phyloP scores from a whole-genome alignment of 1,140 invertebrate genomes.

The Drosophila auraria region DNA sequence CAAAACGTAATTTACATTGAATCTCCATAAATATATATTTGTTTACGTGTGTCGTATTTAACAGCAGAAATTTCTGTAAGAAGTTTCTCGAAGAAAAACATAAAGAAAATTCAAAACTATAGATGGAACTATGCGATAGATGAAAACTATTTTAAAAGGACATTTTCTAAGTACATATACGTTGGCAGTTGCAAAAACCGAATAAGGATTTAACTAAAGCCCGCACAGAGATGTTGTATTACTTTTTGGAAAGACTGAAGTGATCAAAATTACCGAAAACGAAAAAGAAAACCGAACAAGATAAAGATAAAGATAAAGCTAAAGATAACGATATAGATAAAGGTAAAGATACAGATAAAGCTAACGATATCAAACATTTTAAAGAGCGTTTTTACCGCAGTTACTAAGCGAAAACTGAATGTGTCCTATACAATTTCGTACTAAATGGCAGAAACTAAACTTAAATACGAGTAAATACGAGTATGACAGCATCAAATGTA shows the following conservation, averaged over 20 bases:
- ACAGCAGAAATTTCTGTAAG: constrained; percentile 65
- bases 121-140: constrained; percentile 55
- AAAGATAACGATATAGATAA: constrained; percentile 26
- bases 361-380: constrained; percentile 47
- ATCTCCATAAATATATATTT: constrained; percentile 38
- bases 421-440: constrained; percentile 76
- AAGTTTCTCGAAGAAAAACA: constrained; percentile 37
- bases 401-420: constrained; percentile 76
- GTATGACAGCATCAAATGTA: constrained; percentile 60
- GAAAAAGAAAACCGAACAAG: constrained; percentile 32
- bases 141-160: constrained; percentile 52
- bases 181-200: constrained; percentile 23
- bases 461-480: constrained; percentile 38
- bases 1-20: constrained; percentile 46
- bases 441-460: constrained; percentile 67
- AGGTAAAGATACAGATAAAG: constrained; percentile 1
- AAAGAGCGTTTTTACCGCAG: constrained; percentile 51
- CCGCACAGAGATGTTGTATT: constrained; percentile 42
- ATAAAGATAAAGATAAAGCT: neutral
- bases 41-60: constrained; percentile 65
- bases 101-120: constrained; percentile 39
- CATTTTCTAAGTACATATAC: constrained; percentile 47
- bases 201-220: constrained; percentile 16
- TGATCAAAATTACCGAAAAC: constrained; percentile 74
- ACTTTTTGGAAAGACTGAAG: constrained; percentile 82